Evolutionary conservation across 2,113 vertebrate genomes (phyloP), one percentile per base, ranked within the genome.

Genomic region (Cyanocitta stelleri): DNA sequence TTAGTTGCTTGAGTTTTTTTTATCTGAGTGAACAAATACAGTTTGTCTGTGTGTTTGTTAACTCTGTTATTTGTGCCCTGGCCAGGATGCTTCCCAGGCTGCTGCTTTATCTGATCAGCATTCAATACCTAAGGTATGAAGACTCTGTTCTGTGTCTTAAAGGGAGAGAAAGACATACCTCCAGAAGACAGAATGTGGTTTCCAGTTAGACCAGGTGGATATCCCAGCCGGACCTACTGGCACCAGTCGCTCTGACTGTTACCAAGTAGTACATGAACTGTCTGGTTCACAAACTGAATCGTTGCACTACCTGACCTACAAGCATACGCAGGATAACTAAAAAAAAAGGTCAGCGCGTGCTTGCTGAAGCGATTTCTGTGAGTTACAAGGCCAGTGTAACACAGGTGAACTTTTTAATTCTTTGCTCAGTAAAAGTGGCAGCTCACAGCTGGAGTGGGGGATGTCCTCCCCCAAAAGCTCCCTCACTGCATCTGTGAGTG

Each of bases 251-350:
- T 41, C 20, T 29, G 32, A 14, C 44, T 24, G 26, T 35, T 14
- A 19, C 0, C 16, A 10, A 39, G 58, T 3, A 16, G 17, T 13
- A 7, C 21, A 2, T 7, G 27, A 48, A 17, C 55, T 22, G 39
- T 30, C 46, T 13, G n/a, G 49, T 77, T 52, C 46, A 39, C 59
- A 10, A 27, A 33, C 21, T 4, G 52, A 37, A 18, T 16, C 1
- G 2, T 7, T 56, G 41, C 52, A 46, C 26, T 27, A 7, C 9
- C 5, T 19, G 9, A 51, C 9, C n/a, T 35, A 21, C 24, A 8
- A 6, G 19, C 49, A 22, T 1, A 2, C 7, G 43, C 48, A 54
- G 19, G 13, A 17, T 30, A 39, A 85, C n/a, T 26, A 2, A 44
- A 44, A 44, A 44, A 19, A 44, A 44, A 44, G 39, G 4, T 4